Evolutionary conservation across 2,888 invertebrate genomes (phyloP).

Genomic region (Physocephala rufipes): DNA sequence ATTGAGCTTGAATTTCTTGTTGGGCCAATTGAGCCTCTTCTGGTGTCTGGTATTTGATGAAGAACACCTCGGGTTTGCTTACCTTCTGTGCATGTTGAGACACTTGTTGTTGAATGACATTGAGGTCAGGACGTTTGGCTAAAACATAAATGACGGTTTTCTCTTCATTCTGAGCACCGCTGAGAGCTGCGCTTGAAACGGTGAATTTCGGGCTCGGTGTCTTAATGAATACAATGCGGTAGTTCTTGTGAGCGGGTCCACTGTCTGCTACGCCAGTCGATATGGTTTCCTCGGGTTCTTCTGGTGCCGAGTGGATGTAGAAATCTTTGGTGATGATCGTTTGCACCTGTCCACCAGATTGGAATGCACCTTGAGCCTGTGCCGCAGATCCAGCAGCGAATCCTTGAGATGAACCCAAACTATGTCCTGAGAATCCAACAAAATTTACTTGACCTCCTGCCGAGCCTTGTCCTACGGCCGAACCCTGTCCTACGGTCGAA

Average conservation of each 20-base stretch:
- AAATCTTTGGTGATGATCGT: constrained; percentile 61
- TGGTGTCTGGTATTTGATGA: constrained; percentile 65
- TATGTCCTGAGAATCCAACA: background rate
- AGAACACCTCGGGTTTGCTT: constrained; percentile 65
- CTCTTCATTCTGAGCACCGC: constrained; percentile 60
- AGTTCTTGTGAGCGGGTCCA: constrained; percentile 61
- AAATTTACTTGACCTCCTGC: background rate
- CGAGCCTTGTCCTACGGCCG: background rate
- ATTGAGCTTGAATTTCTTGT: constrained; percentile 63
- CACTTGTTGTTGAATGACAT: constrained; percentile 71
- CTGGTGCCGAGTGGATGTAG: constrained; percentile 62
- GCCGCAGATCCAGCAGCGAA: background rate
- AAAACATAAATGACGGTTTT: constrained; percentile 65
- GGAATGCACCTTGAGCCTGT: background rate
- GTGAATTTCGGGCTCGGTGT: constrained; percentile 65
- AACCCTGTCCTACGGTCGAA: background rate
- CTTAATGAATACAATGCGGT: constrained; percentile 65
- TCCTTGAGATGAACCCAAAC: background rate
- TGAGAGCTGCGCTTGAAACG: constrained; percentile 61
- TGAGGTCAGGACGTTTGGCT: constrained; percentile 61
- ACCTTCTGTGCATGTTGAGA: constrained; percentile 66
- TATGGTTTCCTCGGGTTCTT: constrained; percentile 56
- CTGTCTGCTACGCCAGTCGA: constrained; percentile 45
- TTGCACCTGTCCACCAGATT: constrained; percentile 34
- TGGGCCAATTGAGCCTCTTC: constrained; percentile 63